phyloP scores from a whole-genome alignment of 2,113 vertebrate species.

The Thermophis baileyi region DNA sequence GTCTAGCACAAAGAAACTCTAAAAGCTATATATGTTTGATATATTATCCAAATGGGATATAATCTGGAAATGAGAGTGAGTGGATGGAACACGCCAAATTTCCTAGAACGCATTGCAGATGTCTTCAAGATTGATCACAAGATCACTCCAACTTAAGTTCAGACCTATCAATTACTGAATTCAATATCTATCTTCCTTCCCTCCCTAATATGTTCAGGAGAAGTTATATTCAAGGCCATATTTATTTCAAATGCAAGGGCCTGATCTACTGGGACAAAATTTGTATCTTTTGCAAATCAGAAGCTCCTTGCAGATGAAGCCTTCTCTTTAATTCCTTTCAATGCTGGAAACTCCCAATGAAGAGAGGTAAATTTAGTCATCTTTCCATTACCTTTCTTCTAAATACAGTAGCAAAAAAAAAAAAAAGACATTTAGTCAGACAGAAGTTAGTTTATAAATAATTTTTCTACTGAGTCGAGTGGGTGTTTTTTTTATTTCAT shows the following conservation, averaged over 20 bases:
- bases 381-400: neutral
- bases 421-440: neutral
- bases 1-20: neutral
- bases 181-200: neutral
- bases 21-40: neutral
- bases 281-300: neutral
- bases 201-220: neutral
- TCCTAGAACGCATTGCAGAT: neutral
- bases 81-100: neutral
- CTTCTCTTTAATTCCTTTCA: neutral
- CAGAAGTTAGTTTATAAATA: neutral
- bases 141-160: neutral
- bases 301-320: neutral
- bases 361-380: neutral
- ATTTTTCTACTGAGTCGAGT: neutral
- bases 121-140: neutral
- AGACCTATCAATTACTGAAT: neutral
- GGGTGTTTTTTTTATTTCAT: neutral
- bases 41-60: neutral
- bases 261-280: neutral
- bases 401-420: neutral
- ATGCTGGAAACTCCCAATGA: neutral
- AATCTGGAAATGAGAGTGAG: neutral
- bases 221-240: neutral
- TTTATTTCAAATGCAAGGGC: neutral